Evolutionary conservation across 2,888 invertebrate genomes (phyloP).

Genomic region (Prosopocoilus inquinatus): DNA sequence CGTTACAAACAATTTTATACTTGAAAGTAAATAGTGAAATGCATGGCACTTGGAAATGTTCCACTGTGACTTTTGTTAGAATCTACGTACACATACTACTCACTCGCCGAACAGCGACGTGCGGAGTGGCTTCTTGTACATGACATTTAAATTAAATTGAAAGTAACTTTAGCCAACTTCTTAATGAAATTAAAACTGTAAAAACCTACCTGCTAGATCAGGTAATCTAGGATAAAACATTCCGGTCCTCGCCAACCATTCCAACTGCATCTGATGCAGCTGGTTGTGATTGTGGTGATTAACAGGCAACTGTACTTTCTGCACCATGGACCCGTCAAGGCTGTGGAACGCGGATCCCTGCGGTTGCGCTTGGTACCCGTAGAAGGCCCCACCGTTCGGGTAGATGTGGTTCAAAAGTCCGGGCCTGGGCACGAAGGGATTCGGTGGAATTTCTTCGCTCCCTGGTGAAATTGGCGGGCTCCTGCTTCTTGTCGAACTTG

Average conservation of each 20-base stretch:
- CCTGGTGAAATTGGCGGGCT: slow-evolving; percentile 86
- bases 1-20: no score
- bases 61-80: no score
- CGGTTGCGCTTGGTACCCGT: slow-evolving; percentile 53
- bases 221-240: slow-evolving; percentile 90
- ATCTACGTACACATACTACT: no score
- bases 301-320: slow-evolving; percentile 52
- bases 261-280: slow-evolving; percentile 78
- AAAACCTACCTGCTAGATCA: slow-evolving; percentile 72
- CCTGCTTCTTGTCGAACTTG: slow-evolving; percentile 63
- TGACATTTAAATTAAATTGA: no score
- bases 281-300: slow-evolving; percentile 53
- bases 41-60: no score
- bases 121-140: no score
- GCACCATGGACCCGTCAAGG: slow-evolving; percentile 53
- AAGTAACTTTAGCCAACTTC: no score
- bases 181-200: no score
- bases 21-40: no score
- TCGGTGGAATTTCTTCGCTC: slow-evolving; percentile 66
- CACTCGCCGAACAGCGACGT: no score
- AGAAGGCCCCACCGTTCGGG: slow-evolving; percentile 38
- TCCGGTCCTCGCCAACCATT: slow-evolving; percentile 88
- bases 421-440: slow-evolving; percentile 59
- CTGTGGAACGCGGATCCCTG: slow-evolving; percentile 58
- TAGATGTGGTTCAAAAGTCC: slow-evolving; percentile 56